phyloP scores from a whole-genome alignment of 64 coral and sea anemone genomes.

The Pachyseris speciosa region DNA sequence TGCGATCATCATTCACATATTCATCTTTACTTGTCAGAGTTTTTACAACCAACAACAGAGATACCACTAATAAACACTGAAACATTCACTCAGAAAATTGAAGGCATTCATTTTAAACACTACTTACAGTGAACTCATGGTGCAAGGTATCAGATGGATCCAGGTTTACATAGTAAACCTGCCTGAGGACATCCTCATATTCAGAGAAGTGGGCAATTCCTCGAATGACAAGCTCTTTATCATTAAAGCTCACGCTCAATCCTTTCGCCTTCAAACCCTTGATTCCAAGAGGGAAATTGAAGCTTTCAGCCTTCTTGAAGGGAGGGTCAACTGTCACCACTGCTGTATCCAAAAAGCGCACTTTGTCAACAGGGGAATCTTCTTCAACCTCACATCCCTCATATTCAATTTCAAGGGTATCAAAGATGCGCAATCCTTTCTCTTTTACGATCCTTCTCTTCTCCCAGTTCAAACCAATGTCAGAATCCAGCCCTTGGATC shows the following conservation, averaged over 20 bases:
- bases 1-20: too few species aligned
- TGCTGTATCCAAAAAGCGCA: conserved; percentile 59
- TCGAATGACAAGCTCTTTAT: conserved; percentile 77
- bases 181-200: conserved; percentile 71
- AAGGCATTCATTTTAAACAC: not conserved
- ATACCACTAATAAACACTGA: too few species aligned
- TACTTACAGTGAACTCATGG: conserved; percentile 72
- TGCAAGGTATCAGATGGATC: conserved; percentile 31
- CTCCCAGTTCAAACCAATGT: conserved; percentile 36
- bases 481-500: conserved; percentile 61
- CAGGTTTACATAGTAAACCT: conserved; percentile 73
- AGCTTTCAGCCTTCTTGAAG: conserved; percentile 67
- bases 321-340: conserved; percentile 72
- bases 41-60: too few species aligned
- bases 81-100: too few species aligned
- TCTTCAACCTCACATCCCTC: conserved; percentile 46
- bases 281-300: conserved; percentile 64
- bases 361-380: conserved; percentile 50
- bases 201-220: conserved; percentile 76
- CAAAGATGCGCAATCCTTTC: conserved; percentile 62
- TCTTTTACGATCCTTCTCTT: conserved; percentile 46
- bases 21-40: too few species aligned
- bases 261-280: conserved; percentile 67
- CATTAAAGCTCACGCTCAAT: conserved; percentile 59
- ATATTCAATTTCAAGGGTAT: conserved; percentile 58